Evolutionary conservation across 2,113 vertebrate species (phyloP), one percentile per base, ranked within the genome.

Genomic region (Bubo bubo): DNA sequence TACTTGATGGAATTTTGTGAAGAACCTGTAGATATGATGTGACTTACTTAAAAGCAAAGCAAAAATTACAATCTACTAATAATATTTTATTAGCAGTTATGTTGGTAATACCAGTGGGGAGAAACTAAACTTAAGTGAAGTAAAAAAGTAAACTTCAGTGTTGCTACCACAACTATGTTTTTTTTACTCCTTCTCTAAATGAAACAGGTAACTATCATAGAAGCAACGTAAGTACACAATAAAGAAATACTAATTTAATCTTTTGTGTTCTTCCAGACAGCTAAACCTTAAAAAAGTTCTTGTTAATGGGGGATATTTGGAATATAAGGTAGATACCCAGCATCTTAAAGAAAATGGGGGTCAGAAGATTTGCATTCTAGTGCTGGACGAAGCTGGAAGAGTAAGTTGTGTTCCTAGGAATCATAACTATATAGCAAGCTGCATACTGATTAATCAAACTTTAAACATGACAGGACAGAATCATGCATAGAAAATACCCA

Each of bases 241-340:
- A n/a, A 26, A 43, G 23, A 75, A 94, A 62, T 77, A 63, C 55
- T 88, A 19, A 74, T 79, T 66, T 60, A 76, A 79, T 30, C 12
- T 91, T 85, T 76, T 96, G 27, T 97, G n/a, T 77, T 79, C 35
- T 90, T 89, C 59, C 81, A 99, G 99, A 95, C 99, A 99, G 68
- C 97, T 99, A 76, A 99, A 99, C 95, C 98, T 99, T 95, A 99
- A 98, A 97, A 99, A 99, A 94, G 98, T 99, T 94, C 98, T 99
- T 95, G 99, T 99, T 43, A 99, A 97, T 80, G 99, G 99, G 5
- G 99, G 99, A 39, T 97, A 94, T 96, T 98, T 99, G 97, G 99
- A 99, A 94, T 99, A 99, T 91, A 99, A 99, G n/a, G 98, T 99
- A 73, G 98, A 99, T 97, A 98, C 99, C 34, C 98, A 99, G 92